Percentiles rank a stretch among this genome's conserved stretches.
These are phyloP conservation scores for Neotragus moschatus DNA, from an alignment of 2,113 vertebrate species.

Conservation along the genomic window DNA sequence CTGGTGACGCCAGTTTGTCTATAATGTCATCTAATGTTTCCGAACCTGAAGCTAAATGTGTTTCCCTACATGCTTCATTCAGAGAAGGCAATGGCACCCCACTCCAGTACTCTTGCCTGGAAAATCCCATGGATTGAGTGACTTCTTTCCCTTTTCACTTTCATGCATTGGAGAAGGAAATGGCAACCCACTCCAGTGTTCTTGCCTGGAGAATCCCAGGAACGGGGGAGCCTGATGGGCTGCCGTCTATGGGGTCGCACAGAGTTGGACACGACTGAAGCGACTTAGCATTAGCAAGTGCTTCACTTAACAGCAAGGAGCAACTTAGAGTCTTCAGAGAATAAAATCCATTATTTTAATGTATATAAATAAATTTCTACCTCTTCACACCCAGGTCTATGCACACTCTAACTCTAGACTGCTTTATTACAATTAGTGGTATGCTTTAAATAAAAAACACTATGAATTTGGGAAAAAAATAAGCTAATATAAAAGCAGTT, in stretches of 20 bases:
- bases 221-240: too few species aligned
- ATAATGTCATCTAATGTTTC: background rate
- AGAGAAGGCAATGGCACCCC: too few species aligned
- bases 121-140: too few species aligned
- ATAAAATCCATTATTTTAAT: conserved; percentile 10
- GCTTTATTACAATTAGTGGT: background rate
- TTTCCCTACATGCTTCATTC: too few species aligned
- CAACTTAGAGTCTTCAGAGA: background rate
- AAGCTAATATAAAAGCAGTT: background rate
- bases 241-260: too few species aligned
- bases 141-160: too few species aligned
- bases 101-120: too few species aligned
- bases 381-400: background rate
- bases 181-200: too few species aligned
- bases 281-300: too few species aligned
- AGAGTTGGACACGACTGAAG: too few species aligned
- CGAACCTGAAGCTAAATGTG: background rate
- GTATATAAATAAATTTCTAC: background rate
- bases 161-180: too few species aligned
- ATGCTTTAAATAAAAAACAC: background rate
- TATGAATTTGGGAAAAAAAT: background rate
- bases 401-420: background rate
- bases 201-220: too few species aligned
- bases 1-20: background rate
- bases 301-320: background rate